Base-by-base conservation (phyloP, 2,113 vertebrate genomes). In the Piaya cayana region DNA sequence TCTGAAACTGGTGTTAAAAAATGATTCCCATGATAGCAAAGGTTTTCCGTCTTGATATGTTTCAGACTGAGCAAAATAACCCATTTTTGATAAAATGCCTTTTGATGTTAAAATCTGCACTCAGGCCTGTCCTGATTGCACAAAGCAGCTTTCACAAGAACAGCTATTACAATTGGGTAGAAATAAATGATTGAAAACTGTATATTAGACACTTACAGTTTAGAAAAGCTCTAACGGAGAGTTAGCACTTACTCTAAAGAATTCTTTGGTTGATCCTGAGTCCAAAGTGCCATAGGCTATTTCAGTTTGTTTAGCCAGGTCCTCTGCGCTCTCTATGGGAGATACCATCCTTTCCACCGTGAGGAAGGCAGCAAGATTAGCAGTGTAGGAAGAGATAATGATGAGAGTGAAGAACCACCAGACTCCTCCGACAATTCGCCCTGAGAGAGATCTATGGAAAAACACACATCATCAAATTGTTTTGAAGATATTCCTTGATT, bases 341-440 rank as follows among this genome's bases (percentile, higher is more conserved):
- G 99, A 99, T 82, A 99, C 99, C 99, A 99, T 99, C 96, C 99
- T 99, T 95, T 99, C 99, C 96, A 99, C 99, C 47, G 99, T 99
- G 77, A 99, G 98, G 98, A 99, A 99, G 98, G 99, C 99, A 98
- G 99, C 99, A 55, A 99, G 98, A 98, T 99, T 99, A 98, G 99
- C 99, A 96, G 99, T 99, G 98, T 99, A 99, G 97, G 99, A 99
- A 84, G 99, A 99, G 98, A 99, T 99, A 97, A 99, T 99, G 98
- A 99, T 99, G 98, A 99, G 99, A 94, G 99, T 99, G 98, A 99
- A 99, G 98, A 99, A 99, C 99, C 99, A 99, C 99, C 99, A 99
- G 97, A 99, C 99, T 64, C 99, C 99, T 97, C 99, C 99, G 2
- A 99, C 99, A 95, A 99, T 99, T 96, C 99, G 98, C 88, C 99